A percentile compares a stretch with the other conserved stretches of the same genome.
phyloP scores from a whole-genome alignment of 2,797 vertebrate species.

The Brotula barbata region DNA sequence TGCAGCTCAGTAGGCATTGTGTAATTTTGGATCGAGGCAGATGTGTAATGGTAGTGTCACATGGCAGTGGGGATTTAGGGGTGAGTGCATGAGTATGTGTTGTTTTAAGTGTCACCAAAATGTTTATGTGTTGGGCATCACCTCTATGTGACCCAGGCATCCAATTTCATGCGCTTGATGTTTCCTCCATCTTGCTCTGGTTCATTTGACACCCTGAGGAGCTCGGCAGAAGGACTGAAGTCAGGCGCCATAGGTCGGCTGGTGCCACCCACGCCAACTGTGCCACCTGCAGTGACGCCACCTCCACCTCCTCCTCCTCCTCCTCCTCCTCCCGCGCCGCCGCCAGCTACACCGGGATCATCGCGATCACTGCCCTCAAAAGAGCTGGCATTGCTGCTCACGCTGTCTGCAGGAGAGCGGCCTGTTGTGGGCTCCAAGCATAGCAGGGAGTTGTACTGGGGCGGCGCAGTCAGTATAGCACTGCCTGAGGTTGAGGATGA shows the following conservation, averaged over 20 bases:
- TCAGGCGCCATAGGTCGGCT: slow-evolving; percentile 78
- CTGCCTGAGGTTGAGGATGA: slow-evolving; percentile 58
- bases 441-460: slow-evolving; percentile 80
- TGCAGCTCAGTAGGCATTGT: slow-evolving; percentile 39
- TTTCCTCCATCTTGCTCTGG: slow-evolving; percentile 87
- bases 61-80: slow-evolving; percentile 55
- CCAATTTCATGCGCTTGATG: slow-evolving; percentile 93
- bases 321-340: slow-evolving; percentile 53
- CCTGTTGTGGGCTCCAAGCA: slow-evolving; percentile 82
- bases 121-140: slow-evolving; percentile 13
- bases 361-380: slow-evolving; percentile 93
- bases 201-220: slow-evolving; percentile 72
- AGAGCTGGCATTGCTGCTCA: slow-evolving; percentile 93
- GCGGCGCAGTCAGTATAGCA: slow-evolving; percentile 64
- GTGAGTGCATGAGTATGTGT: slow-evolving; percentile 48
- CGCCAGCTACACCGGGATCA: slow-evolving; percentile 76
- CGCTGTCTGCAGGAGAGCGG: slow-evolving; percentile 90
- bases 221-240: slow-evolving; percentile 70
- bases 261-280: slow-evolving; percentile 41
- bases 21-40: slow-evolving; percentile 50
- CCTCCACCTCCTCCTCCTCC: slow-evolving; percentile 62
- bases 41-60: slow-evolving; percentile 65
- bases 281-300: slow-evolving; percentile 53
- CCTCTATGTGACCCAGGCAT: slow-evolving; percentile 93
- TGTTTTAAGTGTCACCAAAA: slow-evolving; percentile 58